These are phyloP conservation scores for Turnix velox DNA, from an alignment of 2,113 vertebrate genomes.

Conservation along the genomic window DNA sequence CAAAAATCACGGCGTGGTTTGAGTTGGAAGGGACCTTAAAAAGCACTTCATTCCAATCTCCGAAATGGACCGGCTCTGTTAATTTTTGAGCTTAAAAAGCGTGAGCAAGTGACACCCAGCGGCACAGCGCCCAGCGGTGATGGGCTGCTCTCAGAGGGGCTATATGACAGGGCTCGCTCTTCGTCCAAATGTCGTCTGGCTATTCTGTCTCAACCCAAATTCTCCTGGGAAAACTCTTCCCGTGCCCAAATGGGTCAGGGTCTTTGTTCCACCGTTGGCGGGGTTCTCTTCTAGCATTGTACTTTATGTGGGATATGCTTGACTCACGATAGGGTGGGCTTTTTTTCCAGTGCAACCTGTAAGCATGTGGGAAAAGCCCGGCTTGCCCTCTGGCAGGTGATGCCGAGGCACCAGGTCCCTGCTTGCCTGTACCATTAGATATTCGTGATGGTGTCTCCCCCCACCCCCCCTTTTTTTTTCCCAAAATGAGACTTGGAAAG, in stretches of 20 bases:
- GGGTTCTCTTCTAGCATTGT: accelerated
- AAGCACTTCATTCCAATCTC: too few relatives aligned
- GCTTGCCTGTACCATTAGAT: accelerated
- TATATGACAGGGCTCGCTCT: accelerated
- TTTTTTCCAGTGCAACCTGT: accelerated
- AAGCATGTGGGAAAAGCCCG: accelerated
- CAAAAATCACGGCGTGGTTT: too few relatives aligned
- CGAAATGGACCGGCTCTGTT: accelerated
- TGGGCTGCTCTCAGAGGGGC: background rate
- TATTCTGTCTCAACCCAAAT: accelerated
- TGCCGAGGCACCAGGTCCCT: background rate
- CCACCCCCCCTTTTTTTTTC: accelerated
- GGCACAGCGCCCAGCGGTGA: background rate
- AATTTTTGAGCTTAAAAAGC: background rate
- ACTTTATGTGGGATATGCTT: accelerated
- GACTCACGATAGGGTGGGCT: accelerated
- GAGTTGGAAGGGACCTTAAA: background rate
- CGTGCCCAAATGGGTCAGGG: accelerated
- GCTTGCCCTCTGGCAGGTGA: accelerated
- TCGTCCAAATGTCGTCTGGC: accelerated
- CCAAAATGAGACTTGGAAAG: background rate
- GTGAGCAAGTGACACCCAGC: background rate
- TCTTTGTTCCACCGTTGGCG: accelerated
- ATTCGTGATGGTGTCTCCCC: accelerated
- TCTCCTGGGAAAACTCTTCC: accelerated